Conservation (phyloP, 2,113 vertebrate species). For the Macrotus californicus region DNA sequence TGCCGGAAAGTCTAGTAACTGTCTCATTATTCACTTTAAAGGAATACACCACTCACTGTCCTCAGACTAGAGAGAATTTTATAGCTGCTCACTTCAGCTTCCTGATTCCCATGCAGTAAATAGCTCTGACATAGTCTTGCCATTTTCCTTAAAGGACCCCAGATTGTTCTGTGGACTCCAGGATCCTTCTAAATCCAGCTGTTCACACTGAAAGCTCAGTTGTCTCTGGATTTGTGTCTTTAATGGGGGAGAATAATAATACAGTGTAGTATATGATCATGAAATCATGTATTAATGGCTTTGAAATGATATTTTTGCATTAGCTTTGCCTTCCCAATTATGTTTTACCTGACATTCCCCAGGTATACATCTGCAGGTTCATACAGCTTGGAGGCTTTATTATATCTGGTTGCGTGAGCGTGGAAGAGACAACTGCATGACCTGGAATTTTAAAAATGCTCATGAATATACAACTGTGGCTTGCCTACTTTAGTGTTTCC, state of each 20-base stretch:
- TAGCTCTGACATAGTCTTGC: background rate
- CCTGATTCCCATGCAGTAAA: background rate
- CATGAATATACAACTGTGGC: background rate
- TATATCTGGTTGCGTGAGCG: background rate
- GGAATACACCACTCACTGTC: background rate
- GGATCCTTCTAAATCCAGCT: background rate
- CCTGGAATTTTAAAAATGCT: background rate
- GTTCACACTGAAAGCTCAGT: background rate
- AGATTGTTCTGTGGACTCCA: background rate
- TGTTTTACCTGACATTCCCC: background rate
- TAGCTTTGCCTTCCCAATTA: background rate
- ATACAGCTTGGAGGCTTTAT: background rate
- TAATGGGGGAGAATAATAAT: background rate
- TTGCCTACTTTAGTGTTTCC: background rate
- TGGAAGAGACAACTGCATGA: background rate
- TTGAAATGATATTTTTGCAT: background rate
- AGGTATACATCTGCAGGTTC: background rate
- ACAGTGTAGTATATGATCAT: background rate
- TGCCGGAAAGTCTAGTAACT: background rate
- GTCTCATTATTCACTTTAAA: background rate
- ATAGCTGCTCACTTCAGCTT: background rate
- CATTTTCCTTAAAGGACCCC: conserved; percentile 5
- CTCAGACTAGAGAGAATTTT: background rate
- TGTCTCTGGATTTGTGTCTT: background rate
- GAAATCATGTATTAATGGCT: background rate